These are phyloP conservation scores for Podarcis raffonei DNA, from an alignment of 2,113 vertebrate species.

Conservation along the genomic window DNA sequence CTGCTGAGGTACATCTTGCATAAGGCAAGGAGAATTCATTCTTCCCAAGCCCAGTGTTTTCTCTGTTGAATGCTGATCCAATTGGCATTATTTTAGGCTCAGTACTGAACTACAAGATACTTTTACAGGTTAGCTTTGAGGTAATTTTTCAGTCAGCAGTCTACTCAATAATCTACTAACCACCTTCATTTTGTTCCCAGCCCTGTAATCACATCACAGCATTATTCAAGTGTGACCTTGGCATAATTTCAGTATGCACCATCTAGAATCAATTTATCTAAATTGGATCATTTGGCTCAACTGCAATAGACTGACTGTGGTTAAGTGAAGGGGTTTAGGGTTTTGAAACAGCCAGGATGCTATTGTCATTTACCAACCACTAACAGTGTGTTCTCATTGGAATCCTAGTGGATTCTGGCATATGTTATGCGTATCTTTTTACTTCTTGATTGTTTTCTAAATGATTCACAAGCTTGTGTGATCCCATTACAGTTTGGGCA, in stretches of 20 bases:
- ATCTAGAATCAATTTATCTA: not conserved
- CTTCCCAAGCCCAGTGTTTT: not conserved
- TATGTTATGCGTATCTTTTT: not conserved
- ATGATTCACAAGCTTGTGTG: slow-evolving; percentile 44
- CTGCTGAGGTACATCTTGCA: not conserved
- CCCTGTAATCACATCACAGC: not conserved
- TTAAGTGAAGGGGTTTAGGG: not conserved
- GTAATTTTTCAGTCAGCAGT: not conserved
- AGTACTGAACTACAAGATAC: not conserved
- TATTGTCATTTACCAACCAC: not conserved
- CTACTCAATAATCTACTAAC: not conserved
- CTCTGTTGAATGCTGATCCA: not conserved
- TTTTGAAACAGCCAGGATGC: fast-evolving
- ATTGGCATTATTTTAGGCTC: not conserved
- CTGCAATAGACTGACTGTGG: not conserved
- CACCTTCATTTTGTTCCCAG: not conserved
- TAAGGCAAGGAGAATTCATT: not conserved
- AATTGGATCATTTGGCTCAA: not conserved
- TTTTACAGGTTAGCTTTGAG: not conserved
- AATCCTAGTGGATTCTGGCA: not conserved
- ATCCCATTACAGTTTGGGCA: slow-evolving; percentile 21
- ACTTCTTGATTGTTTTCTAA: slow-evolving; percentile 19
- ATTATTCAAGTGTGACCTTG: not conserved
- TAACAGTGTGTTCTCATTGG: not conserved
- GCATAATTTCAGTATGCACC: not conserved